phyloP scores from a whole-genome alignment of 2,888 invertebrate genomes.

The Steinernema carpocapsae region DNA sequence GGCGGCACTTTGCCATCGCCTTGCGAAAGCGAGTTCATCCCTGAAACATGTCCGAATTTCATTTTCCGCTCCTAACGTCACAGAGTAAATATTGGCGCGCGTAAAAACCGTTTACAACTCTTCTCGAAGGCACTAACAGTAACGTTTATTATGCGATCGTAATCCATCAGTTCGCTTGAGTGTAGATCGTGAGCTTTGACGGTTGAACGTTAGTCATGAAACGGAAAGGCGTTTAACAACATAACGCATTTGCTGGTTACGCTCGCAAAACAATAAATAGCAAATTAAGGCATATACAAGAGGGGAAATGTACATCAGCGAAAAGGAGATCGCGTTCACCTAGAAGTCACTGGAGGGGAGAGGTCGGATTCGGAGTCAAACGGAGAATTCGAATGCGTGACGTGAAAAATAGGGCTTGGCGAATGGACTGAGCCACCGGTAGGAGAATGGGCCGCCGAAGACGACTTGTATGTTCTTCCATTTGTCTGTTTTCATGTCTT shows the following conservation, averaged over 20 bases:
- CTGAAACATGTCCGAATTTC: constrained; percentile 3
- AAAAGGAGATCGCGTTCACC: not conserved
- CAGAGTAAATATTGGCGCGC: too few species aligned
- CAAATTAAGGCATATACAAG: constrained; percentile 7
- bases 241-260: too few species aligned
- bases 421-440: constrained; percentile 94
- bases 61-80: too few species aligned
- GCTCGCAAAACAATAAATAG: not conserved
- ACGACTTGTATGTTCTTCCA: constrained; percentile 78
- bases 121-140: too few species aligned
- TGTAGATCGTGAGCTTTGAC: too few species aligned
- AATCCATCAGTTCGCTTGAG: too few species aligned
- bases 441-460: constrained; percentile 87
- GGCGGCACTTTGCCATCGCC: constrained; percentile 6
- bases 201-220: too few species aligned
- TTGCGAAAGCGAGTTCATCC: constrained; percentile 17
- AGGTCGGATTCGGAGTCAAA: constrained; percentile 72
- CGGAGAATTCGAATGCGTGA: constrained; percentile 83
- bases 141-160: too few species aligned
- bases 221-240: not conserved
- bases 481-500: constrained; percentile 78
- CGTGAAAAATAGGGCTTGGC: constrained; percentile 76
- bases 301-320: not conserved
- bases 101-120: too few species aligned
- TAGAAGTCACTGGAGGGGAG: not conserved